A percentile compares a stretch with the other conserved stretches of the same genome.
Conservation (phyloP, 2,113 vertebrate species). For the Semnornis frantzii region DNA sequence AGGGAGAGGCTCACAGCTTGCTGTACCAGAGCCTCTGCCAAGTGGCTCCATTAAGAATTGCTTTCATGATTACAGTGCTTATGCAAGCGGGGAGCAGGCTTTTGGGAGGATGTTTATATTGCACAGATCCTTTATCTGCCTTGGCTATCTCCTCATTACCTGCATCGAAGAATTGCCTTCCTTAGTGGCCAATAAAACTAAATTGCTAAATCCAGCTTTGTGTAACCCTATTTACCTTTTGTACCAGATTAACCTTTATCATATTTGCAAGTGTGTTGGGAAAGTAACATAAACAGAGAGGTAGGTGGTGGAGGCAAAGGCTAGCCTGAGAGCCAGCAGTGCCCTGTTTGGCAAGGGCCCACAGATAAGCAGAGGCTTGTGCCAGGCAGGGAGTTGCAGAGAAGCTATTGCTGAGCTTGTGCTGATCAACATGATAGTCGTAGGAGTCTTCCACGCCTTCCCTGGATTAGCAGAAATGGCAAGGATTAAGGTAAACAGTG, state of each 20-base stretch:
- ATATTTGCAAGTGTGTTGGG: constrained; percentile 56
- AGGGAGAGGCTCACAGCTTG: constrained; percentile 51
- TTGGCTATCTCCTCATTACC: constrained; percentile 65
- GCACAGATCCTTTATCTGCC: constrained; percentile 55
- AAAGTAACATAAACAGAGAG: constrained; percentile 67
- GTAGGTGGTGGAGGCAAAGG: constrained; percentile 62
- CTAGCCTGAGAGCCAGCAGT: constrained; percentile 6
- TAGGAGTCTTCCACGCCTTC: not conserved
- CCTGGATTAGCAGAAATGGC: not conserved
- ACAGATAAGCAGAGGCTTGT: constrained; percentile 28
- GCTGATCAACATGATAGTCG: not conserved
- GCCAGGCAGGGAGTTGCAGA: constrained; percentile 27
- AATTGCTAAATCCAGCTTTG: constrained; percentile 69
- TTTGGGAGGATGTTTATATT: constrained; percentile 70
- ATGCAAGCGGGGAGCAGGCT: constrained; percentile 39
- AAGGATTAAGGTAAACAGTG: not conserved
- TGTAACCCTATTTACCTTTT: constrained; percentile 66
- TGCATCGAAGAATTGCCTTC: constrained; percentile 63
- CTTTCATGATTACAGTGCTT: constrained; percentile 53
- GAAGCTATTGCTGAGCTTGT: not conserved
- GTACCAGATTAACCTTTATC: constrained; percentile 69
- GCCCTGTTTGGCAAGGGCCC: constrained; percentile 25
- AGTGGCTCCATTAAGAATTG: constrained; percentile 60
- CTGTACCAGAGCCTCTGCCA: constrained; percentile 59
- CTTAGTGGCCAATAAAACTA: constrained; percentile 56